Percentiles rank a stretch among this genome's conserved stretches.
These are phyloP conservation scores for Cebus imitator DNA, from an alignment of 2,113 vertebrate species.

Conservation along the genomic window DNA sequence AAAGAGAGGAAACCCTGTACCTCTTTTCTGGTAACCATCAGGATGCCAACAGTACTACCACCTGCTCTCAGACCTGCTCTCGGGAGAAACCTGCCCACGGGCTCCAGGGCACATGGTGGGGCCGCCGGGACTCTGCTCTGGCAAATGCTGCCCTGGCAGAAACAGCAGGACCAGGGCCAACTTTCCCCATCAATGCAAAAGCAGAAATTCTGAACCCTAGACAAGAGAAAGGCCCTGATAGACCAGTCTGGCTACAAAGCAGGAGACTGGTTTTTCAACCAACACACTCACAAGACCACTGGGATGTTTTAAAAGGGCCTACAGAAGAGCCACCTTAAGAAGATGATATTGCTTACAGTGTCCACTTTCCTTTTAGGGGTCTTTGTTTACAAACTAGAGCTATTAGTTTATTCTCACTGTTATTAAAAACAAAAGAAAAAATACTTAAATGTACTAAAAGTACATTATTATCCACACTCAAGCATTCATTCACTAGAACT, in stretches of 20 bases:
- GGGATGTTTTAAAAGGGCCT: too few species aligned
- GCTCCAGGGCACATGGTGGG: accelerated
- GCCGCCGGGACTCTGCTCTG: neutral
- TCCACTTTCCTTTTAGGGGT: neutral
- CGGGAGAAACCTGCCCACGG: neutral
- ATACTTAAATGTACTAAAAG: neutral
- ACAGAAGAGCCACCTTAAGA: neutral
- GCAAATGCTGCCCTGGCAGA: too few species aligned
- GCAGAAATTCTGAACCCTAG: neutral
- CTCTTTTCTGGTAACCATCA: accelerated
- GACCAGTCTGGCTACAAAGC: neutral
- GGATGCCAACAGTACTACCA: neutral
- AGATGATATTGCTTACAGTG: accelerated
- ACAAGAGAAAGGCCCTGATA: accelerated
- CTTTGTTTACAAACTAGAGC: neutral
- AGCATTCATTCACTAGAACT: neutral
- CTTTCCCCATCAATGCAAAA: neutral
- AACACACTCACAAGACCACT: accelerated
- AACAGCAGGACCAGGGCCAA: neutral
- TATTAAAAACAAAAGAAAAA: neutral
- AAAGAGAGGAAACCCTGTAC: neutral
- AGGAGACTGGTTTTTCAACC: neutral
- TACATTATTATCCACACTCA: neutral
- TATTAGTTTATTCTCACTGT: neutral
- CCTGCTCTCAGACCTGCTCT: accelerated